A percentile compares a stretch with the other conserved stretches of the same genome.
Evolutionary conservation across 2,797 vertebrate species (phyloP).

Genomic region (Hylomyscus alleni): DNA sequence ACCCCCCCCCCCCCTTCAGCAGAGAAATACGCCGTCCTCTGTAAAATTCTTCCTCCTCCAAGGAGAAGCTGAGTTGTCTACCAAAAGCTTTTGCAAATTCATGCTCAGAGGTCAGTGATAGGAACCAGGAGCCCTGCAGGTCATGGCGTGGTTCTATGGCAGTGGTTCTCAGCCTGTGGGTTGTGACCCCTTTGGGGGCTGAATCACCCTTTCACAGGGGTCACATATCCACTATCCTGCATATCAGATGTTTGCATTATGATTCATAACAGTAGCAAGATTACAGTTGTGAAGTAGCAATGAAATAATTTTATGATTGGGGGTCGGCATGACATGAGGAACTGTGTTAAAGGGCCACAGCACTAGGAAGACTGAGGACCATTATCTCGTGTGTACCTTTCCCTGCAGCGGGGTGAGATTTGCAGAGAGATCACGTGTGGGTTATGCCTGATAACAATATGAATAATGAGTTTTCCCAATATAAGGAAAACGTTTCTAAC

Average conservation of each 20-base stretch:
- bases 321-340: not conserved
- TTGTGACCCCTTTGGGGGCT: not conserved
- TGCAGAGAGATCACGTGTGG: not conserved
- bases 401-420: not conserved
- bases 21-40: not conserved
- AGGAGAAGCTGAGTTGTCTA: not conserved
- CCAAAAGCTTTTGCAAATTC: not conserved
- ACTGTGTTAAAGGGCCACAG: not conserved
- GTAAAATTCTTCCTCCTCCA: not conserved
- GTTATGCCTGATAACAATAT: not conserved
- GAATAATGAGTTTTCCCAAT: too few relatives aligned
- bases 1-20: fast-evolving
- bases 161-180: too few relatives aligned
- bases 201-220: not conserved
- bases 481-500: not conserved
- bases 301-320: not conserved
- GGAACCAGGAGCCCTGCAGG: not conserved
- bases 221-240: not conserved
- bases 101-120: not conserved
- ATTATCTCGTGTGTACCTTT: too few relatives aligned
- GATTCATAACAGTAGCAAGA: not conserved
- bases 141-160: not conserved
- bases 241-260: not conserved
- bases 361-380: not conserved
- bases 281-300: not conserved